A percentile compares a stretch with the other conserved stretches of the same genome.
Conservation (phyloP, 2,888 invertebrate species). For the Stegana nigrithorax region DNA sequence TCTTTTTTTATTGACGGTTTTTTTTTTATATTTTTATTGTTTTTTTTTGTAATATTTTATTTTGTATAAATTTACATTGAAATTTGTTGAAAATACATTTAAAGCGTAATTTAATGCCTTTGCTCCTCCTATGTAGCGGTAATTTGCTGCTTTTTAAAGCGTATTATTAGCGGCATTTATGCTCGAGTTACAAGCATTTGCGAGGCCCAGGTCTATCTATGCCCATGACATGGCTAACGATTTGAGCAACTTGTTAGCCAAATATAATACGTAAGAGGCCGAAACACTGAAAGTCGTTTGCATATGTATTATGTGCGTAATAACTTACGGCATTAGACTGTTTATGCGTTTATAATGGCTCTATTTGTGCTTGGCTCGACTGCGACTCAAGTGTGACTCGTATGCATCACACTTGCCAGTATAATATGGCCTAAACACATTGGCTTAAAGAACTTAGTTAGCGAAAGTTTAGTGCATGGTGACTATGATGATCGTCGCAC, state of each 20-base stretch:
- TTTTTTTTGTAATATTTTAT: conserved; percentile 17
- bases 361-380: conserved; percentile 2
- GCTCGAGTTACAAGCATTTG: conserved; percentile 48
- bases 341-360: conserved; percentile 10
- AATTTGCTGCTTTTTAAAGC: conserved; percentile 55
- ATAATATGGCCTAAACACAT: too few relatives aligned
- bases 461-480: too few relatives aligned
- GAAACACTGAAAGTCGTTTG: background rate
- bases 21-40: conserved; percentile 22
- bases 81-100: conserved; percentile 53
- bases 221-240: background rate
- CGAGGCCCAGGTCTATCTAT: background rate
- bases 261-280: background rate
- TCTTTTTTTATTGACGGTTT: conserved; percentile 61
- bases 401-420: too few relatives aligned
- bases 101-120: conserved; percentile 32
- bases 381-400: too few relatives aligned
- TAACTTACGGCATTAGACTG: conserved; percentile 6
- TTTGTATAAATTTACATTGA: conserved; percentile 48
- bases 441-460: too few relatives aligned
- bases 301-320: background rate
- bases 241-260: background rate
- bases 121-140: conserved; percentile 49
- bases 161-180: conserved; percentile 58
- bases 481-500: background rate